These are phyloP conservation scores for Geophilus truncorum DNA, from an alignment of 2,888 invertebrate species.

Conservation along the genomic window DNA sequence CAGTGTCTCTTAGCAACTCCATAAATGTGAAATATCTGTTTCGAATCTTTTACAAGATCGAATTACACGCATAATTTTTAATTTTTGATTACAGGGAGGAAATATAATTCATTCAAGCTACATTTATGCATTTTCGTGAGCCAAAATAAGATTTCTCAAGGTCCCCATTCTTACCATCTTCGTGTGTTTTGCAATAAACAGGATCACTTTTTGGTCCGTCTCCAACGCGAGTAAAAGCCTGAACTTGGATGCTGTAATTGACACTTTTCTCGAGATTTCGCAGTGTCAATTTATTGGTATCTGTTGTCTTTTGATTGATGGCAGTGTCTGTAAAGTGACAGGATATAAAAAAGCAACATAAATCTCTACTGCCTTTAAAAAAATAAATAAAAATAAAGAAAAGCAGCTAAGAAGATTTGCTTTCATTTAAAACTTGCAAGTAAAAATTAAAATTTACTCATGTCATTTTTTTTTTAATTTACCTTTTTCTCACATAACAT, in stretches of 20 bases:
- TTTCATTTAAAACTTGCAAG: background rate
- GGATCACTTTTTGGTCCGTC: conserved; percentile 84
- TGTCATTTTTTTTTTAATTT: background rate
- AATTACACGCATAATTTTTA: too few relatives aligned
- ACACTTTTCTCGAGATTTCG: conserved; percentile 90
- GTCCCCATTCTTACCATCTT: conserved; percentile 88
- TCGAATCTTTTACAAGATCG: too few relatives aligned
- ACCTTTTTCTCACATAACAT: too few relatives aligned
- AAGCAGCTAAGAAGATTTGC: background rate
- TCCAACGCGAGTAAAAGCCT: conserved; percentile 91
- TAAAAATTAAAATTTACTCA: background rate
- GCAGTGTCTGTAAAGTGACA: conserved; percentile 7
- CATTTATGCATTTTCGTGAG: too few relatives aligned
- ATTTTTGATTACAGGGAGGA: too few relatives aligned
- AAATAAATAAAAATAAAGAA: background rate
- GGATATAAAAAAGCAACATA: background rate
- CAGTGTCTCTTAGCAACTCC: too few relatives aligned
- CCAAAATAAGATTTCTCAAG: too few relatives aligned
- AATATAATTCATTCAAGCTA: too few relatives aligned
- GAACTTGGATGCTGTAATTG: conserved; percentile 93
- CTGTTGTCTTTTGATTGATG: background rate
- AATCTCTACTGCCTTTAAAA: background rate
- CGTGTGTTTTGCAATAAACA: conserved; percentile 90
- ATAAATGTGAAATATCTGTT: too few relatives aligned
- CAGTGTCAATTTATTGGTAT: conserved; percentile 48